Percentiles rank a stretch among this genome's conserved stretches.
phyloP scores from a whole-genome alignment of 53 echinoderm and acorn worm species.

The Holothuria leucospilota region DNA sequence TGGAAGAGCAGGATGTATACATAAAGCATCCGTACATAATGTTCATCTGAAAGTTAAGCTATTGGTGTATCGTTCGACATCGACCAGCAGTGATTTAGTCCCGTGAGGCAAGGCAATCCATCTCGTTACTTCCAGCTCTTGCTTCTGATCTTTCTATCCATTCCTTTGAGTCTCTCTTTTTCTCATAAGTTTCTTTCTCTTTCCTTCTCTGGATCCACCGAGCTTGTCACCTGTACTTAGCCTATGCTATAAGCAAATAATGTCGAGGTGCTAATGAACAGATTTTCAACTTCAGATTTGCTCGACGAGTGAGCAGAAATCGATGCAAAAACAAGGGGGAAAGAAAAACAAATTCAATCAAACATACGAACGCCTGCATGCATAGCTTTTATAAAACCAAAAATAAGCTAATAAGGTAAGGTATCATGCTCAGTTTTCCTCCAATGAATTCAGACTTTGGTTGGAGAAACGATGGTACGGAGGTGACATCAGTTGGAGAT shows the following conservation, averaged over 20 bases:
- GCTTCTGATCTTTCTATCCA: constrained; percentile 27
- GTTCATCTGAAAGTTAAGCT: not conserved
- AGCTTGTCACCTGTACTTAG: constrained; percentile 46
- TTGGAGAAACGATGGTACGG: not conserved
- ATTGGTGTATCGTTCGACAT: constrained; percentile 16
- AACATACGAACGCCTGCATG: constrained; percentile 42
- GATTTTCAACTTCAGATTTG: constrained; percentile 28
- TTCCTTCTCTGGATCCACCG: constrained; percentile 4
- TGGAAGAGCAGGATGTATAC: too few species aligned
- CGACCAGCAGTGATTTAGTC: constrained; percentile 10
- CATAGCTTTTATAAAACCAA: constrained; percentile 23
- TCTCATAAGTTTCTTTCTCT: not conserved
- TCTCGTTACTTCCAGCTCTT: constrained; percentile 18
- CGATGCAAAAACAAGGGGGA: constrained; percentile 39
- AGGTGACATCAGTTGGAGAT: constrained; percentile 19
- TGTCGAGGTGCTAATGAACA: constrained; percentile 35
- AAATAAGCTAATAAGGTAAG: constrained; percentile 31
- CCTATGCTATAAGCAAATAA: constrained; percentile 39
- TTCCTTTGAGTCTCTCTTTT: not conserved
- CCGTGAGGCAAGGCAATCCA: constrained; percentile 30
- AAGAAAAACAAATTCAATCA: constrained; percentile 39
- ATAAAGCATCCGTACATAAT: constrained; percentile 21
- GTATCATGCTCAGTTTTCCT: constrained; percentile 34
- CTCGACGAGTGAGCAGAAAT: constrained; percentile 39
- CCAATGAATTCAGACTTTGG: constrained; percentile 37